Evolutionary conservation across 2,113 vertebrate species (phyloP).

Genomic region (Mirounga angustirostris): DNA sequence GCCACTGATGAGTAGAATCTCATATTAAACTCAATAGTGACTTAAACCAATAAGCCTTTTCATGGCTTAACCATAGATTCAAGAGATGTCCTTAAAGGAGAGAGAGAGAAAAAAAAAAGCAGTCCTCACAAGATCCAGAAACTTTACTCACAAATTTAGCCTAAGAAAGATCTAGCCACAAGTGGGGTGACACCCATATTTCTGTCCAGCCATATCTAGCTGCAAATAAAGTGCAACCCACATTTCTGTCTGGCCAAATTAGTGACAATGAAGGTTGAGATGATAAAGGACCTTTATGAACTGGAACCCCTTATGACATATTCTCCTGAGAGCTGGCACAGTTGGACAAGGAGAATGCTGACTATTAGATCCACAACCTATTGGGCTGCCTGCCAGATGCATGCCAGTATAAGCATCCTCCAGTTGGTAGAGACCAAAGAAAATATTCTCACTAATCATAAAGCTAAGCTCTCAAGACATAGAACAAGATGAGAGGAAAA

Average conservation of each 20-base stretch:
- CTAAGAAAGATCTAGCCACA: not conserved
- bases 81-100: not conserved
- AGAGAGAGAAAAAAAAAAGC: not conserved
- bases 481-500: not conserved
- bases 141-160: not conserved
- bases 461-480: not conserved
- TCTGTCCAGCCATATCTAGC: not conserved
- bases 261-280: not conserved
- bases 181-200: not conserved
- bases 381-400: not conserved
- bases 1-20: not conserved
- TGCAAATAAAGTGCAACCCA: not conserved
- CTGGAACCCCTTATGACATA: not conserved
- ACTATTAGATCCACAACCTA: not conserved
- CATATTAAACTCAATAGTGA: not conserved
- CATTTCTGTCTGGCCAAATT: not conserved
- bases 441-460: not conserved
- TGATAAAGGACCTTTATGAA: not conserved
- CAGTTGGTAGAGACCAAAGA: not conserved
- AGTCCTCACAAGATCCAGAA: not conserved
- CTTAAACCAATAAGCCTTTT: not conserved
- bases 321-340: not conserved
- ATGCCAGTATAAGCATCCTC: not conserved
- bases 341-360: not conserved
- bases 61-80: not conserved